These are phyloP conservation scores for Eumerus sabulonum DNA, from an alignment of 2,888 invertebrate species.

Conservation along the genomic window DNA sequence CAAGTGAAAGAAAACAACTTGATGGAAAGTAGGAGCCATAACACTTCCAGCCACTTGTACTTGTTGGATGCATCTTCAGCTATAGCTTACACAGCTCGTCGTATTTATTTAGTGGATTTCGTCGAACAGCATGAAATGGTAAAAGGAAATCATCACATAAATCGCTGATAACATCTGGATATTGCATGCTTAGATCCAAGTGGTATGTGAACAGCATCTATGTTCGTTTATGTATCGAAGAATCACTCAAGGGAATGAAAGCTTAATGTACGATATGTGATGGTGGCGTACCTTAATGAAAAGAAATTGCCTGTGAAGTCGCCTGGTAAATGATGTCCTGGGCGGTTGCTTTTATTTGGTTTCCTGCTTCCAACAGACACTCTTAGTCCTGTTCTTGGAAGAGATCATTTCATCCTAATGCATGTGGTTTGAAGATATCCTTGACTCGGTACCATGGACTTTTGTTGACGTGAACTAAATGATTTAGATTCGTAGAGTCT, in stretches of 20 bases:
- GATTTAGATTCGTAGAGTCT: too few species aligned
- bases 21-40: too few species aligned
- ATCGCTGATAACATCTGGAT: conserved; percentile 63
- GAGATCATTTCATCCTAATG: too few species aligned
- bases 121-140: conserved; percentile 6
- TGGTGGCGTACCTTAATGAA: conserved; percentile 57
- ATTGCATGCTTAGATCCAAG: conserved; percentile 56
- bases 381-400: too few species aligned
- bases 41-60: too few species aligned
- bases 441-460: too few species aligned
- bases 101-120: conserved; percentile 3
- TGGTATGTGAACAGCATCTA: conserved; percentile 54
- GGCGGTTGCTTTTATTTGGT: conserved; percentile 8
- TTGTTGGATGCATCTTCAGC: too few species aligned
- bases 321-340: conserved; percentile 39
- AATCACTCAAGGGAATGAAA: conserved; percentile 46
- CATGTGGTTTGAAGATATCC: too few species aligned
- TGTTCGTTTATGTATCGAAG: conserved; percentile 43
- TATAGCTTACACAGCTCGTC: too few species aligned
- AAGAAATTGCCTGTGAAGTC: conserved; percentile 64
- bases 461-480: too few species aligned
- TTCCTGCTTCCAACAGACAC: neutral
- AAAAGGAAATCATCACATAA: conserved; percentile 50
- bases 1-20: too few species aligned
- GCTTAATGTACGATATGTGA: conserved; percentile 24